Evolutionary conservation across 2,797 vertebrate genomes (phyloP), one percentile per base, ranked within the genome.

Genomic region (Malacoctenus gilli): DNA sequence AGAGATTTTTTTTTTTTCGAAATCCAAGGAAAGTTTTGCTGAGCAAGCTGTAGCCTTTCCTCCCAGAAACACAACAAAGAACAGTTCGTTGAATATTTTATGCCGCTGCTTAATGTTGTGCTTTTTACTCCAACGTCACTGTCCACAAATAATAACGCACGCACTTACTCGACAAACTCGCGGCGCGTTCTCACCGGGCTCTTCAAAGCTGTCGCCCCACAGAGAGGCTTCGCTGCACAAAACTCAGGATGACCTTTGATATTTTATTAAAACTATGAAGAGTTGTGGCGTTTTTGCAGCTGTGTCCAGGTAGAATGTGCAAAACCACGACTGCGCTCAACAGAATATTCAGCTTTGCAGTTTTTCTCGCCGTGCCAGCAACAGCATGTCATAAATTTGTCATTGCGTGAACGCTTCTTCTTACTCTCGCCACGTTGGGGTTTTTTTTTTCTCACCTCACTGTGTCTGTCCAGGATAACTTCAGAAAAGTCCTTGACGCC

Each of bases 211-310:
- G 31, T 68, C 69, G 53, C 58, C 62, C 16, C 36, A 1, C 28
- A 43, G 59, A 71, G 74, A 73, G 59, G 39, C 48, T 30, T 32
- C 10, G 16, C 59, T 46, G 66, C 38, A 54, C 55, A 46, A 57
- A 81, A 56, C 61, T 64, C 65, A 60, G 62, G 53, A 42, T 68
- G 80, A 79, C 77, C 77, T 78, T 69, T 74, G 38, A 51, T 60
- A 32, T 14, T 21, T 35, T 31, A 15, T 42, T n/a, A n/a, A 38
- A 53, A 15, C 68, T n/a, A 21, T 56, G 47, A 55, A n/a, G n/a
- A 28, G 42, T 69, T 58, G 42, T 61, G 15, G 40, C 43, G 49
- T 42, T 14, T 66, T 59, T 55, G 4, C 56, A 70, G 57, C 52
- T 19, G 31, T 3, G 21, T 53, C n/a, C 9, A 35, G 41, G 8